phyloP scores from a whole-genome alignment of 2,113 vertebrate species.

The Talpa occidentalis region DNA sequence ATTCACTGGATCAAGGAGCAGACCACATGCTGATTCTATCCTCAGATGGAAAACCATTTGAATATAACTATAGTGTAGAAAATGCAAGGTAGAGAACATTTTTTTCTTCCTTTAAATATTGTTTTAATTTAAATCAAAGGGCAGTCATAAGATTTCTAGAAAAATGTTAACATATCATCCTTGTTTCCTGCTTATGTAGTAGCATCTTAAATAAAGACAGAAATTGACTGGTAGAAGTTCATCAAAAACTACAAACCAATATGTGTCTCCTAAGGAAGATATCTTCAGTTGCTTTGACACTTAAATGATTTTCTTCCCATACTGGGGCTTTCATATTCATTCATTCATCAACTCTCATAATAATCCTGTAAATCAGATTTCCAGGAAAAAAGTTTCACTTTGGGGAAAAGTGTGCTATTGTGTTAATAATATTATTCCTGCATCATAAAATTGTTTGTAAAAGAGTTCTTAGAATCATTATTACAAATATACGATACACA shows the following conservation, averaged over 20 bases:
- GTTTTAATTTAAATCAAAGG: slow-evolving; percentile 24
- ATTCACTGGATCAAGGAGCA: slow-evolving; percentile 75
- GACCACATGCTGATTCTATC: slow-evolving; percentile 71
- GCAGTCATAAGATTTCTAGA: not conserved
- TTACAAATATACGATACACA: not conserved
- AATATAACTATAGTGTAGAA: slow-evolving; percentile 58
- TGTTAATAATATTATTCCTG: slow-evolving; percentile 28
- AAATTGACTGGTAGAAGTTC: not conserved
- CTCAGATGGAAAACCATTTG: slow-evolving; percentile 71
- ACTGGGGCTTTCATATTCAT: not conserved
- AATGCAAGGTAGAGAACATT: slow-evolving; percentile 55
- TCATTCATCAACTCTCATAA: not conserved
- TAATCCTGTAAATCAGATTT: not conserved
- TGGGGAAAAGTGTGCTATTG: not conserved
- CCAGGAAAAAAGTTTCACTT: not conserved
- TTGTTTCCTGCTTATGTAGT: not conserved
- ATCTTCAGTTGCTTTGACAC: not conserved
- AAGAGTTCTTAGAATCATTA: not conserved
- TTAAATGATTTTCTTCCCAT: not conserved
- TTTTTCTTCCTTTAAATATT: slow-evolving; percentile 24
- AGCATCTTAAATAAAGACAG: not conserved
- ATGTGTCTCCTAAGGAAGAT: not conserved
- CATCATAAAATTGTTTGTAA: slow-evolving; percentile 4
- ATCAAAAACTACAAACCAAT: not conserved
- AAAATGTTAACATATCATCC: not conserved